A percentile compares a stretch with the other conserved stretches of the same genome.
Evolutionary conservation across 2,797 vertebrate genomes (phyloP).

Genomic region (Hypotaenidia okinawae): DNA sequence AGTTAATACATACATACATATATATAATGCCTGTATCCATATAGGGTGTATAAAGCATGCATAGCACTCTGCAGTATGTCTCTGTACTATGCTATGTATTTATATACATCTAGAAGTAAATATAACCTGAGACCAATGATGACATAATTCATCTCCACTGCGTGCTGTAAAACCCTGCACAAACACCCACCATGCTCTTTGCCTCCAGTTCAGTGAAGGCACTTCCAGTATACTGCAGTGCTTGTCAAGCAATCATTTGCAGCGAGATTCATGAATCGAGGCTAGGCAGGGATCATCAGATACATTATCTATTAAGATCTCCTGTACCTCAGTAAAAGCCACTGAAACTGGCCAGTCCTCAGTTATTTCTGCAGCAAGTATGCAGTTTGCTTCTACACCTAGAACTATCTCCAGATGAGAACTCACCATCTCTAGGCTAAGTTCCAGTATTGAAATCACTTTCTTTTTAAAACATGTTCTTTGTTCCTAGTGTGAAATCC

Average conservation of each 20-base stretch:
- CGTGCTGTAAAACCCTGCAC: not conserved
- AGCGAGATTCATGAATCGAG: not conserved
- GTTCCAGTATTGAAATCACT: not conserved
- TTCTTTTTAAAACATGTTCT: not conserved
- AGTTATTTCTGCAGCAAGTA: not conserved
- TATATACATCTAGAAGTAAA: not conserved
- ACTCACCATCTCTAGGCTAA: not conserved
- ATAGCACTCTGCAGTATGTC: not conserved
- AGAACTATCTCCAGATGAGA: not conserved
- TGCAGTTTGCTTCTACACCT: not conserved
- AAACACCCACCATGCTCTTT: not conserved
- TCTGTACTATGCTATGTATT: not conserved
- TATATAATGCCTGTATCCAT: not conserved
- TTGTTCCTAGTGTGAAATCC: not conserved
- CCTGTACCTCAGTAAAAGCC: not conserved
- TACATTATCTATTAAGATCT: not conserved
- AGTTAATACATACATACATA: not conserved
- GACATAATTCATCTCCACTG: not conserved
- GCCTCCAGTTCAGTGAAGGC: not conserved
- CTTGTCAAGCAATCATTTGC: not conserved
- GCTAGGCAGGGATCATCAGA: not conserved
- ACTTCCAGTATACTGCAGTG: not conserved
- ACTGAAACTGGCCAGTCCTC: not conserved
- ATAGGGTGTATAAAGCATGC: not conserved
- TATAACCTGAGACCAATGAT: not conserved